Percentiles rank a stretch among this genome's conserved stretches.
Conservation (phyloP, 2,797 vertebrate species). For the Leptodactylus fallax region DNA sequence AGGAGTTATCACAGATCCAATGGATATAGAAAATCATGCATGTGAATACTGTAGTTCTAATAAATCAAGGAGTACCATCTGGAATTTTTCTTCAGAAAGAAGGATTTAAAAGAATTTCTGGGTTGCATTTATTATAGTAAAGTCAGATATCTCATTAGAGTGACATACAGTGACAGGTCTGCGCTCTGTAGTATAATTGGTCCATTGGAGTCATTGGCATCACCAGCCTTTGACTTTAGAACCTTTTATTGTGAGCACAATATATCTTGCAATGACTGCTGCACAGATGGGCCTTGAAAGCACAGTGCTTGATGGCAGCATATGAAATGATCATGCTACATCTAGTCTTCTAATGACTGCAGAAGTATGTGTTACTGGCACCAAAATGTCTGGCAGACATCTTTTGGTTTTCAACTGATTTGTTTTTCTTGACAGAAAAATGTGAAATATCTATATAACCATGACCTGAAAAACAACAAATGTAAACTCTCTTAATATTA, state of each 20-base stretch:
- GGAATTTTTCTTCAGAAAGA: background rate
- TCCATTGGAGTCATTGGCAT: background rate
- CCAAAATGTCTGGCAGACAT: slow-evolving; percentile 18
- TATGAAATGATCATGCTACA: slow-evolving; percentile 34
- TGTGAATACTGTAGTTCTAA: background rate
- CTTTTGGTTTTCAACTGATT: slow-evolving; percentile 26
- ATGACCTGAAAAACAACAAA: background rate
- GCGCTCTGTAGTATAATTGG: background rate
- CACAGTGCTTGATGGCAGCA: slow-evolving; percentile 4
- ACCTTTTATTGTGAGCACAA: slow-evolving; percentile 3
- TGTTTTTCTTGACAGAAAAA: slow-evolving; percentile 21
- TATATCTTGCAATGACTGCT: slow-evolving; percentile 26
- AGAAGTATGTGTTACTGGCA: slow-evolving; percentile 23
- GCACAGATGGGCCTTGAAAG: slow-evolving; percentile 34
- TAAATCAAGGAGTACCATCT: background rate
- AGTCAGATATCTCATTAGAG: background rate
- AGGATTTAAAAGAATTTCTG: background rate
- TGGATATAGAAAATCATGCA: background rate
- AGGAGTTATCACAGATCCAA: background rate
- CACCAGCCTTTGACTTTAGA: background rate
- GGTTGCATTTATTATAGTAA: background rate
- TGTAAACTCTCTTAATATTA: background rate
- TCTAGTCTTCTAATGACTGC: slow-evolving; percentile 31
- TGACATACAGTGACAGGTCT: background rate
- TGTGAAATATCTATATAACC: background rate